Conservation (phyloP, 1,140 invertebrate genomes). For the Magallana angulata region DNA sequence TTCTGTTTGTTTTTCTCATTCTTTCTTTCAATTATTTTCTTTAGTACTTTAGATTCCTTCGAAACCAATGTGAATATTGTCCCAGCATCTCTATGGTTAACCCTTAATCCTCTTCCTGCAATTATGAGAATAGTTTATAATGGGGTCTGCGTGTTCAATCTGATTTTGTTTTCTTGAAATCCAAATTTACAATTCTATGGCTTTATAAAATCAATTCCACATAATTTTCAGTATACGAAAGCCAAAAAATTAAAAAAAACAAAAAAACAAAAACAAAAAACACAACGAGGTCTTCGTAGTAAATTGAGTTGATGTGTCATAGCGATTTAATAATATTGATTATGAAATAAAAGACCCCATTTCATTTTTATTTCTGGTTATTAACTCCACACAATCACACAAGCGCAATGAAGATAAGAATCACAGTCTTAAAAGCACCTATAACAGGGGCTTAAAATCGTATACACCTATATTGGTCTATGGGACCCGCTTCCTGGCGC, state of each 20-base stretch:
- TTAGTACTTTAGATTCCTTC: too few relatives aligned
- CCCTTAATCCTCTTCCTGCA: too few relatives aligned
- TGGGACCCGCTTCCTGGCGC: not conserved
- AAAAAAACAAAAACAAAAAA: too few relatives aligned
- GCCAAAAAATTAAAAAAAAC: not conserved
- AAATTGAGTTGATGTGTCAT: constrained; percentile 13
- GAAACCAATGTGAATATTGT: too few relatives aligned
- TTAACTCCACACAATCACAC: not conserved
- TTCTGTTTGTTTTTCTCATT: too few relatives aligned
- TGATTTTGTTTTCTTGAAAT: too few relatives aligned
- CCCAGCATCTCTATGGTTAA: too few relatives aligned
- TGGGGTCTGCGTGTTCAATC: too few relatives aligned
- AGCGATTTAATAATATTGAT: constrained; percentile 10
- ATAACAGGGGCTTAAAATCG: not conserved
- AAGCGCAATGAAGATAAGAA: not conserved
- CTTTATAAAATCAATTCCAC: not conserved
- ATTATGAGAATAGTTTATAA: too few relatives aligned
- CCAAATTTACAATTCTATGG: too few relatives aligned
- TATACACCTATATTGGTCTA: constrained; percentile 5
- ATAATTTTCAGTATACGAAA: not conserved
- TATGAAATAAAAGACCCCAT: constrained; percentile 1
- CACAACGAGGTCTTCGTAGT: not conserved
- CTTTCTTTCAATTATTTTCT: too few relatives aligned
- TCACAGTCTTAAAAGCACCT: not conserved
- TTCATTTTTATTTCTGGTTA: constrained; percentile 18